A percentile compares a stretch with the other conserved stretches of the same genome.
phyloP scores from a whole-genome alignment of 2,888 invertebrate species.

The Plebejus anna region DNA sequence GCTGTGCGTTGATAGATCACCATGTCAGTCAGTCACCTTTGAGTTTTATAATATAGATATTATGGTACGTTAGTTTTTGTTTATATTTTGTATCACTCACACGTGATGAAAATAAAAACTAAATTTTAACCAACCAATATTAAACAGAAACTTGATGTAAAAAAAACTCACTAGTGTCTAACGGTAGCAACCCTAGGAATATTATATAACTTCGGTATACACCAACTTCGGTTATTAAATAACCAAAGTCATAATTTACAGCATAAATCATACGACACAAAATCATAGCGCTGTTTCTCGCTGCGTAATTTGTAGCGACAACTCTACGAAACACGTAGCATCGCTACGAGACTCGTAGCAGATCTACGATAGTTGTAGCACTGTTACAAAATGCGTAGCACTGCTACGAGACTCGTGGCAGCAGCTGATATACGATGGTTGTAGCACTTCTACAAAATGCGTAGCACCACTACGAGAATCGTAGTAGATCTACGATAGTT shows the following conservation, averaged over 20 bases:
- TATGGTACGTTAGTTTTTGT: no score
- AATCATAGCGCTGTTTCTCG: constrained; percentile 7
- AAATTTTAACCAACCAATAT: no score
- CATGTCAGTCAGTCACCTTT: no score
- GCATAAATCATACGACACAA: background rate
- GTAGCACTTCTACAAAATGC: no score
- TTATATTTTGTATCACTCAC: no score
- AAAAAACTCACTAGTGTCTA: background rate
- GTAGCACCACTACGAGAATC: no score
- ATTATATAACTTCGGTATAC: background rate
- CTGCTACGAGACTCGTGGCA: background rate
- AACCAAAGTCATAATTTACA: background rate
- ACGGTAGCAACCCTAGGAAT: background rate
- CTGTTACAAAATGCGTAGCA: background rate
- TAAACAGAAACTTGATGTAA: background rate
- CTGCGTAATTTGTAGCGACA: background rate
- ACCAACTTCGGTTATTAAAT: constrained; percentile 4
- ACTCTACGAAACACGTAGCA: background rate
- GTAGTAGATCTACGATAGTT: no score
- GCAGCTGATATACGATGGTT: no score
- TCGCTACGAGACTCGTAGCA: no score
- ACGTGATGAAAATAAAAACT: no score
- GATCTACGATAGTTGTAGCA: background rate
- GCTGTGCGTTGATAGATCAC: no score
- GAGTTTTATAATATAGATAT: no score